Conservation (phyloP, 2,797 vertebrate genomes). For the Microcaecilia unicolor region DNA sequence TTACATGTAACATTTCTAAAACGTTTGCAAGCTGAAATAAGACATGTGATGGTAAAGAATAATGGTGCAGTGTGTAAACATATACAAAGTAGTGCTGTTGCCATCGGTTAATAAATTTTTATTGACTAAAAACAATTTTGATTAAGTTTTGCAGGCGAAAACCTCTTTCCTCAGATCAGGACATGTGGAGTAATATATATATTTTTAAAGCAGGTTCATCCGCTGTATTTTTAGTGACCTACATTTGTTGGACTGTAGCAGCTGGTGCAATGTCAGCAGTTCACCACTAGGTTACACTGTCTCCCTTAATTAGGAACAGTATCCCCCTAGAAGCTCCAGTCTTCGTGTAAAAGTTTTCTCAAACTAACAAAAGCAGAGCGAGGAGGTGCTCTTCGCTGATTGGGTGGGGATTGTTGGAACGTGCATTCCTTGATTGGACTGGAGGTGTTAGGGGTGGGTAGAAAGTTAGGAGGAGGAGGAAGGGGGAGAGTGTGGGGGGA, state of each 20-base stretch:
- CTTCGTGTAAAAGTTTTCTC: conserved; percentile 51
- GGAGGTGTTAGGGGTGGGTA: conserved; percentile 49
- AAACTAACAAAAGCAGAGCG: conserved; percentile 43
- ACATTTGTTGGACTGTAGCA: not conserved
- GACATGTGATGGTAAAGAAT: not conserved
- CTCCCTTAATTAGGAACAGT: conserved; percentile 17
- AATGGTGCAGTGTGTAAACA: not conserved
- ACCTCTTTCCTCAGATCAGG: too few relatives aligned
- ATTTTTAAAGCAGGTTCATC: too few relatives aligned
- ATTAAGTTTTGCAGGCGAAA: too few relatives aligned
- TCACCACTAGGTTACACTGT: conserved; percentile 31
- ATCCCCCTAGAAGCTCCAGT: conserved; percentile 5
- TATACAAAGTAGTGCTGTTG: too few relatives aligned
- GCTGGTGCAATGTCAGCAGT: not conserved
- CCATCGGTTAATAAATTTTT: too few relatives aligned
- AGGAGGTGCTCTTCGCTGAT: conserved; percentile 43
- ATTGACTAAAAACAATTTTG: too few relatives aligned
- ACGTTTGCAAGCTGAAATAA: not conserved
- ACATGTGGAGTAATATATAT: too few relatives aligned
- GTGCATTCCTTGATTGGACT: conserved; percentile 51
- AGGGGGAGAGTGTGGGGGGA: conserved; percentile 6
- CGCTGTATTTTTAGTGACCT: too few relatives aligned
- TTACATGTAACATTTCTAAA: not conserved
- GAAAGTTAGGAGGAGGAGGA: conserved; percentile 18
- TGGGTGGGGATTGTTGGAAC: conserved; percentile 42